Percentiles rank a stretch among this genome's conserved stretches.
phyloP scores from a whole-genome alignment of 2,797 vertebrate species.

The Acanthurus tractus region DNA sequence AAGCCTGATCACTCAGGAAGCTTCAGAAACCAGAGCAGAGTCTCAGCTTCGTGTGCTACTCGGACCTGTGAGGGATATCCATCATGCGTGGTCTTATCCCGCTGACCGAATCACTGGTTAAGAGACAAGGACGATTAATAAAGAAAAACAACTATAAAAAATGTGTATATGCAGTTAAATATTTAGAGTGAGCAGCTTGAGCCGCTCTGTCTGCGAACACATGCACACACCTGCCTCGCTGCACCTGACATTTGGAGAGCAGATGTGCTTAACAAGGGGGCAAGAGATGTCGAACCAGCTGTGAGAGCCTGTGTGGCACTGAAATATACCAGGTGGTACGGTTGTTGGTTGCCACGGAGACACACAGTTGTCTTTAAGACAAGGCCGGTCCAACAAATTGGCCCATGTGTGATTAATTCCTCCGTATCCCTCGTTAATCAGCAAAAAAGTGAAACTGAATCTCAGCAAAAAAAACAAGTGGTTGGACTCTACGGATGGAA shows the following conservation, averaged over 20 bases:
- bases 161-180: conserved; percentile 25
- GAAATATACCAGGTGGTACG: conserved; percentile 72
- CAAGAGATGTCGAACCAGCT: conserved; percentile 61
- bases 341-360: conserved; percentile 44
- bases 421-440: conserved; percentile 27
- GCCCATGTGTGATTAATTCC: conserved; percentile 41
- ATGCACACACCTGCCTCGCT: conserved; percentile 65
- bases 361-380: conserved; percentile 30
- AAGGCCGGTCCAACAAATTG: conserved; percentile 50
- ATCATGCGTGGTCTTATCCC: conserved; percentile 36
- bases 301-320: conserved; percentile 55
- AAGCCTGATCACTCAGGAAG: background rate
- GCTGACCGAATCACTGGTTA: background rate
- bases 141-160: conserved; percentile 26
- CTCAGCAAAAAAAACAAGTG: conserved; percentile 47
- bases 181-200: conserved; percentile 42
- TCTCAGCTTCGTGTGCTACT: conserved; percentile 48
- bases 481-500: conserved; percentile 49
- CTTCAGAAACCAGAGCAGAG: conserved; percentile 14
- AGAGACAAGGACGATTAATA: conserved; percentile 2
- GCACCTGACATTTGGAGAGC: conserved; percentile 79
- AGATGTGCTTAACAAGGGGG: conserved; percentile 72
- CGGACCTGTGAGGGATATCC: conserved; percentile 38
- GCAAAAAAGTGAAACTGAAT: conserved; percentile 14
- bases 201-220: conserved; percentile 36